Conservation (phyloP, 2,113 vertebrate genomes). For the Sporophila hypoxantha region DNA sequence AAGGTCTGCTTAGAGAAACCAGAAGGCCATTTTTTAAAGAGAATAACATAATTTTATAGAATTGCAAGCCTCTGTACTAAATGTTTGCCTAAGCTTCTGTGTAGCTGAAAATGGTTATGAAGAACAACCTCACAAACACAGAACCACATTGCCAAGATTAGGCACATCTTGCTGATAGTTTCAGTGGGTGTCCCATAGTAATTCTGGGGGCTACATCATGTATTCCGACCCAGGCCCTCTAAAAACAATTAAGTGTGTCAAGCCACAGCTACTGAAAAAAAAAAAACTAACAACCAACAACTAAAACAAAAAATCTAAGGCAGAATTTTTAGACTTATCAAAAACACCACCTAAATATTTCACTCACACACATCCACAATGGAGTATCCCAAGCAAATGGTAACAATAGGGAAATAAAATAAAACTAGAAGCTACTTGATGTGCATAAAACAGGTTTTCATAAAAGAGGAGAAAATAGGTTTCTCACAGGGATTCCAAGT, state of each 20-base stretch:
- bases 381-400: background rate
- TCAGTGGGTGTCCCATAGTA: background rate
- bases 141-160: background rate
- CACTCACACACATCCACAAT: rapidly evolving
- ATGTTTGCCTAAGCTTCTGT: background rate
- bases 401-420: background rate
- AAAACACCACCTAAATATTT: background rate
- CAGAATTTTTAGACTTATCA: background rate
- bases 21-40: background rate
- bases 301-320: background rate
- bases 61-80: background rate
- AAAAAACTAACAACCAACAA: background rate
- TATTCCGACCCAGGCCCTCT: background rate
- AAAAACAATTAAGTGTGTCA: background rate
- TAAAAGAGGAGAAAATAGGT: background rate
- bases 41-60: background rate
- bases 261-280: background rate
- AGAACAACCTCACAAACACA: background rate
- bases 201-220: background rate
- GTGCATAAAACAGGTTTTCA: background rate
- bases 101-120: background rate
- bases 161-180: background rate
- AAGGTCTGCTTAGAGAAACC: background rate
- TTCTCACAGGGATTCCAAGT: background rate
- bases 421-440: background rate